phyloP scores from a whole-genome alignment of 2,888 invertebrate genomes.

The Lysandra coridon region DNA sequence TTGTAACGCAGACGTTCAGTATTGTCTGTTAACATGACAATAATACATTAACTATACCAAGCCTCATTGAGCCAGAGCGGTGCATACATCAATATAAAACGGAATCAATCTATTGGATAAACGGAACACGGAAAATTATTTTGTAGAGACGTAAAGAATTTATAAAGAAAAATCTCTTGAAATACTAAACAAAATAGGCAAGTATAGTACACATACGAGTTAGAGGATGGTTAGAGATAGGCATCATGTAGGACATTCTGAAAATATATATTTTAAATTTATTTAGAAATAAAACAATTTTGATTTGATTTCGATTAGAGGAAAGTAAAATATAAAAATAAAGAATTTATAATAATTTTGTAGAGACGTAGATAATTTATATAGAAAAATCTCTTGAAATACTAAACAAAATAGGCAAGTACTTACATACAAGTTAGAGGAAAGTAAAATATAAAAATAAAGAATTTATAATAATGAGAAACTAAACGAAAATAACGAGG shows the following conservation, averaged over 20 bases:
- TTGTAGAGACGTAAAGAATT: not conserved
- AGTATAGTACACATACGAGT: too few species aligned
- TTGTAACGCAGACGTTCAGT: conserved; percentile 71
- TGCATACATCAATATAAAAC: conserved; percentile 62
- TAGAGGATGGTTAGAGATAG: too few species aligned
- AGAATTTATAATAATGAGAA: not conserved
- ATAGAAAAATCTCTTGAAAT: not conserved
- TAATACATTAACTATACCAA: conserved; percentile 72
- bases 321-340: too few species aligned
- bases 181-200: too few species aligned
- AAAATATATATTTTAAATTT: too few species aligned
- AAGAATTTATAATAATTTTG: not conserved
- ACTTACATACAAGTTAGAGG: not conserved
- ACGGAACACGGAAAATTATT: conserved; percentile 40
- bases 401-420: too few species aligned
- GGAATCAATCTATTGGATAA: conserved; percentile 52
- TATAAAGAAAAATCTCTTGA: too few species aligned
- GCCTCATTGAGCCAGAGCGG: conserved; percentile 71
- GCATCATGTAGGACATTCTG: too few species aligned
- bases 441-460: not conserved
- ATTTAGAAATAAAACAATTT: too few species aligned
- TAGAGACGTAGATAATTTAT: not conserved
- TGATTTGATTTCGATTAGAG: too few species aligned
- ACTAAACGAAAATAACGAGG: not conserved
- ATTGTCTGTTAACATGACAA: conserved; percentile 68